Base-by-base conservation (phyloP, 1,140 invertebrate species). In the Holotrichia oblita region DNA sequence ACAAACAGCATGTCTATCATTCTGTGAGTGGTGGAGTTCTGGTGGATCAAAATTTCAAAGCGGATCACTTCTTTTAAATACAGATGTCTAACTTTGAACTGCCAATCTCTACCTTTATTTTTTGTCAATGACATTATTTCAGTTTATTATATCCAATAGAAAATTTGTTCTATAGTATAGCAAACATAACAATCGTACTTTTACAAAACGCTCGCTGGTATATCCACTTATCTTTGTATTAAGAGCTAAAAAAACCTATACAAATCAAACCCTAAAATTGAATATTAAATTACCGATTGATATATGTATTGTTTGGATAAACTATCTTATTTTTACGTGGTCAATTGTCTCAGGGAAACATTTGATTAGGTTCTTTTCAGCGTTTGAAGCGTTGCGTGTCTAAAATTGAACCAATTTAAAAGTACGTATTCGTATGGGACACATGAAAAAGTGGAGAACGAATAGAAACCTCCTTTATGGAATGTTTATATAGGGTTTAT, bases 341-440 rank as follows among this genome's bases (percentile, higher is more conserved):
- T 20, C 61, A 20, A 24, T 69, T 69, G 61, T 69, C 61, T 24
- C 61, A n/a, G 61, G 7, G 61, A 69, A n/a, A 69, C 61, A 27
- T 69, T 69, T 69, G 61, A 69, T 69, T 69, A 69, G 61, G 61
- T 69, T 69, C 22, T 20, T 69, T 69, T 69, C n/a, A 69, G 61
- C 27, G 61, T 27, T 69, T 24, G n/a, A 69, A 69, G 6, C 61
- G 61, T 69, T 69, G 61, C 61, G 61, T 69, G 61, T 34, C 61
- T 69, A 20, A 69, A 69, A 69, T 69, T 69, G 61, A 69, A 34
- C 61, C 61, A 69, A 69, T 69, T 69, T 69, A 69, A 69, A 69
- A 69, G 61, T 69, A 69, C 20, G 61, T 69, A 69, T 69, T 69
- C 61, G 61, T 20, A 69, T 69, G 61, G 61, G 61, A 69, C 61